phyloP scores from a whole-genome alignment of 2,113 vertebrate genomes.

The Urocynchramus pylzowi region DNA sequence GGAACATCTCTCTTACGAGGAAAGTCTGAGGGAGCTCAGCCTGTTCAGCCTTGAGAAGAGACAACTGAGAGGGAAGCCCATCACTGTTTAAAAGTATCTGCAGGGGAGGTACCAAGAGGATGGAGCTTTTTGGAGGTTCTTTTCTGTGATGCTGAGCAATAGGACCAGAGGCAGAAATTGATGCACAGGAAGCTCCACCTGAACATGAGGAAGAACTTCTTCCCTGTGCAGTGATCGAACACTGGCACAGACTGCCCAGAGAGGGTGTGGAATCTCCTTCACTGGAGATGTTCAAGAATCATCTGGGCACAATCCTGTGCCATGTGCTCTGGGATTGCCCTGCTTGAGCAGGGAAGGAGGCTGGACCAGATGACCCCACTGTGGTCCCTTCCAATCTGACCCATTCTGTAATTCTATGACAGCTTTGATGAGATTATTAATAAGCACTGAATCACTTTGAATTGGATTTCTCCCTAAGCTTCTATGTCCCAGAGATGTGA shows the following conservation, averaged over 20 bases:
- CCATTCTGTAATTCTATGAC: not conserved
- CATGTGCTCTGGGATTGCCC: not conserved
- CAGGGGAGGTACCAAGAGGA: not conserved
- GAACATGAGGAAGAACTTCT: not conserved
- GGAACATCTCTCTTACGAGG: not conserved
- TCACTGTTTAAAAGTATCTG: not conserved
- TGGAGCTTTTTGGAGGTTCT: not conserved
- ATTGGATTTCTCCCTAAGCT: not conserved
- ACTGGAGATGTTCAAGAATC: not conserved
- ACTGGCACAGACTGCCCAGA: not conserved
- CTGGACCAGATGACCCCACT: not conserved
- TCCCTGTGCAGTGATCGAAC: rapidly evolving
- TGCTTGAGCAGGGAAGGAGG: not conserved
- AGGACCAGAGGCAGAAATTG: not conserved
- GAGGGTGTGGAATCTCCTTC: not conserved
- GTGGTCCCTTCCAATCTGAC: not conserved
- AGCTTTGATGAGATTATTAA: not conserved
- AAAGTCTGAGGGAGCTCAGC: not conserved
- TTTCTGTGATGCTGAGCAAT: not conserved
- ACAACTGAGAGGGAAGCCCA: not conserved
- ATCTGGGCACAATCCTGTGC: not conserved
- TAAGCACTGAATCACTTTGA: not conserved
- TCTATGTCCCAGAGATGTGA: not conserved
- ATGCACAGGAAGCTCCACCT: not conserved
- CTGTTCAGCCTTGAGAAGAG: not conserved